Conservation (phyloP, 2,888 invertebrate genomes). For the Psylliodes chrysocephalus region DNA sequence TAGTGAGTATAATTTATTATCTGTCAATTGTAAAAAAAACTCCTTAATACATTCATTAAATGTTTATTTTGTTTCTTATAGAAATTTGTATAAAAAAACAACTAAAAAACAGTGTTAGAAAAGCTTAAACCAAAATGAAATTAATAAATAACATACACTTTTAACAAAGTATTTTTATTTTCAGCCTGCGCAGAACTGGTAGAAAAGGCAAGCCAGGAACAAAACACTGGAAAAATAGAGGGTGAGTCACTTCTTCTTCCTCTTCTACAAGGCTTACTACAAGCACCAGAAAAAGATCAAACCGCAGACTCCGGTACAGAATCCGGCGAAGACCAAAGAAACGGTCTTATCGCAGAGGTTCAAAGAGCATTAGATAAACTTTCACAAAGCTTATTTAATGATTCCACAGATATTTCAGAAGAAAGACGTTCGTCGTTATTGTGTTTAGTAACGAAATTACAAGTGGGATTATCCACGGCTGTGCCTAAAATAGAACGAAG, state of each 20-base stretch:
- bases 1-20: too few relatives aligned
- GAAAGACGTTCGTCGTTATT: constrained; percentile 83
- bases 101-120: too few relatives aligned
- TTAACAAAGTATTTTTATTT: constrained; percentile 46
- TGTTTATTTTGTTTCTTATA: too few relatives aligned
- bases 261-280: constrained; percentile 74
- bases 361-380: constrained; percentile 62
- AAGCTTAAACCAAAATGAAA: too few relatives aligned
- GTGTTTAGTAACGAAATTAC: constrained; percentile 79
- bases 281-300: constrained; percentile 62
- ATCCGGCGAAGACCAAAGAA: constrained; percentile 76
- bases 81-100: too few relatives aligned
- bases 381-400: constrained; percentile 61
- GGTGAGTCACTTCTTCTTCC: constrained; percentile 82
- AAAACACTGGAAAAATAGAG: constrained; percentile 64
- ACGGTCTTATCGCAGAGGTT: constrained; percentile 67
- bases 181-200: constrained; percentile 67
- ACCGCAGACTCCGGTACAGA: constrained; percentile 74
- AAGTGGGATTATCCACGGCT: constrained; percentile 63
- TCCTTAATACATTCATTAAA: too few relatives aligned
- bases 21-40: too few relatives aligned
- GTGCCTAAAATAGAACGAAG: constrained; percentile 63
- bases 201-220: constrained; percentile 62
- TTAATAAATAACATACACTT: too few relatives aligned
- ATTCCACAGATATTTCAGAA: constrained; percentile 63